phyloP scores from a whole-genome alignment of 2,113 vertebrate genomes.

The Chiloscyllium plagiosum region DNA sequence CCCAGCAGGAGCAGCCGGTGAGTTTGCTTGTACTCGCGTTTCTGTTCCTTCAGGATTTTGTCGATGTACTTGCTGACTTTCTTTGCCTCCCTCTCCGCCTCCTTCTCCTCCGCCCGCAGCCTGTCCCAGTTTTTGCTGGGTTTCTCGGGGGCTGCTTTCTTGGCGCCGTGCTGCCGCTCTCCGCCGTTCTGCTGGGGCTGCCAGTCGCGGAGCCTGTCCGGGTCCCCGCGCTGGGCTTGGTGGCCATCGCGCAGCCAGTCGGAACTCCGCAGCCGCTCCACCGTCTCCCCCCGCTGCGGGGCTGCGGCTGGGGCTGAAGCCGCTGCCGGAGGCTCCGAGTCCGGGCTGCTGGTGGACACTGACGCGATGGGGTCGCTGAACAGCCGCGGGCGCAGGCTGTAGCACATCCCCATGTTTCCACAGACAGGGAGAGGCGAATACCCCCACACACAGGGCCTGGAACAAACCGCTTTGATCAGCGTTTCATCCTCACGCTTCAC shows the following conservation, averaged over 20 bases:
- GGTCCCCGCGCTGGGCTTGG: constrained; percentile 54
- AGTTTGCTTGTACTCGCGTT: constrained; percentile 84
- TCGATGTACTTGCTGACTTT: constrained; percentile 87
- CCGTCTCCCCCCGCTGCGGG: constrained; percentile 48
- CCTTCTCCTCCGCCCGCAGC: constrained; percentile 78
- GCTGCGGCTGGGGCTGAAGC: constrained; percentile 44
- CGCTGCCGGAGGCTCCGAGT: constrained; percentile 59
- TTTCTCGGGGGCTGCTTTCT: constrained; percentile 50
- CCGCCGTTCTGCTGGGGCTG: constrained; percentile 56
- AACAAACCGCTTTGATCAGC: constrained; percentile 1
- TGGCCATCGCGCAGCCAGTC: constrained; percentile 51
- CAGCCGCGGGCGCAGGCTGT: constrained; percentile 87
- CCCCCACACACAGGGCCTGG: background rate
- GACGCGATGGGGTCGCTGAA: constrained; percentile 75
- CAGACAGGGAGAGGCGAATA: background rate
- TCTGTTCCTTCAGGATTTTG: constrained; percentile 78
- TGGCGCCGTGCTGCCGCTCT: constrained; percentile 56
- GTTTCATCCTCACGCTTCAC: background rate
- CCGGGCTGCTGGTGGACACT: constrained; percentile 63
- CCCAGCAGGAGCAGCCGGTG: constrained; percentile 87
- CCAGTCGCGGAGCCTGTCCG: constrained; percentile 53
- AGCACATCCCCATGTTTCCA: constrained; percentile 84
- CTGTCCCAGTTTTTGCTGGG: constrained; percentile 72
- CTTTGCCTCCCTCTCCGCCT: constrained; percentile 83
- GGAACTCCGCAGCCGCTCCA: constrained; percentile 46